Base-by-base conservation (phyloP, 2,113 vertebrate species). In the Rissa tridactyla region DNA sequence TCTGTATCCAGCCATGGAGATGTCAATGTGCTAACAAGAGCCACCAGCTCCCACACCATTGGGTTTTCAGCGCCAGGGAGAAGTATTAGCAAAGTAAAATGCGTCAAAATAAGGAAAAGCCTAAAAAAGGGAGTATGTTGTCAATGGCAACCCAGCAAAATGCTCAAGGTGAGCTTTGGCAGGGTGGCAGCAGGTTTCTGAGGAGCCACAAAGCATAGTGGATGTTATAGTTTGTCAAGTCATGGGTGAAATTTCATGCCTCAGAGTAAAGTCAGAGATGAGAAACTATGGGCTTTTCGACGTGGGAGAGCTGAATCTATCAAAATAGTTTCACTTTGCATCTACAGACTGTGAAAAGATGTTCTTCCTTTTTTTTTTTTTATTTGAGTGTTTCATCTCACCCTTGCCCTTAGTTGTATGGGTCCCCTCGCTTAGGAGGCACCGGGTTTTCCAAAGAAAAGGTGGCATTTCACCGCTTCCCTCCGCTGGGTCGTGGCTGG, bases 321-420 rank as follows among this genome's bases (percentile, higher is more conserved):
- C 77, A 82, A 80, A 96, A 90, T 75, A 95, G 95, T 97, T 97
- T 97, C 96, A 57, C 58, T 96, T 96, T 96, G 82, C 87, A 90
- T 96, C 93, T 95, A 55, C 30, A 1, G 66, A 68, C 90, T 71
- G 55, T 71, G 90, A 96, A 95, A 91, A 94, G 3, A 79, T 42
- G 30, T 76, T 95, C 77, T 89, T 90, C 36, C 23, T 64, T 85
- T 89, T 87, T 23, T 25, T 62, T 58, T 40, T 25, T 49, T 11
- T 47, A 29, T 90, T 36, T 42, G 52, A 42, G 11, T 85, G 29
- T 87, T 87, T 87, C 68, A 47, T 78, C 57, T 87, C 73, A 64
- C 57, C 47, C 47, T 94, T 84, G 57, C 57, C 47, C 49, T 52
- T 60, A 34, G 34, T 44, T 57, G 22, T 9, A 2, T 78, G 36